Base-by-base conservation (phyloP, 1,140 invertebrate species). In the Rhynchophorus ferrugineus region DNA sequence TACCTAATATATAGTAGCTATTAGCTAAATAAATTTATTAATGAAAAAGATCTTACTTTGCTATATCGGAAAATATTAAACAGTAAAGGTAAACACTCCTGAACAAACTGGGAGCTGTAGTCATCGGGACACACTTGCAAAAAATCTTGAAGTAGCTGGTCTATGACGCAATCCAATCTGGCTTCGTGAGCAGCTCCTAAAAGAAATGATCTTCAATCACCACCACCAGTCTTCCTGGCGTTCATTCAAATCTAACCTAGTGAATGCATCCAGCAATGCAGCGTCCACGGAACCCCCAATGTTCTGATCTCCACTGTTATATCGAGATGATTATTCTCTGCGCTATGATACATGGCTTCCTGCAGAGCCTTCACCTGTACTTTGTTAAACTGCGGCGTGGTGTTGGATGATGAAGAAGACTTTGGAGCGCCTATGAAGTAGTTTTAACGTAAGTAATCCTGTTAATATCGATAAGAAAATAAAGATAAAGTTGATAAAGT, bases 231-330 rank as follows among this genome's bases (percentile, higher is more conserved):
- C 11, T 6, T 33, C 11, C 11, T 33, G 5, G 24, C 24, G 24
- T 6, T 33, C 24, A 5, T 33, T 33, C 24, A 33, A 33, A 29
- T 6, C 33, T 13, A 13, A 52, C 50, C 50, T 2, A 95, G 69
- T n/a, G 88, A 89, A 57, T 89, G 80, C 78, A 91, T 91, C 90
- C 90, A 95, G 60, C 87, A 90, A 64, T 93, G 89, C 9, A 92
- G 65, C 0, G 87, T 91, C 91, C 90, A 94, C 2, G 87, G 82
- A 1, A 94, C 83, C 18, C 89, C 87, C 45, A 91, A 67, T 41
- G 85, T 82, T 35, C 88, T 75, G 18, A 92, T 76, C 67, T 92
- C 89, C 61, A 91, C 75, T 0, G 89, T 90, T 51, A 91, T 88
- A 65, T 91, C 89, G 21, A 93, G 75, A 72, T 91, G 85, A 65